phyloP scores from a whole-genome alignment of 2,113 vertebrate species.

The Miniopterus natalensis region DNA sequence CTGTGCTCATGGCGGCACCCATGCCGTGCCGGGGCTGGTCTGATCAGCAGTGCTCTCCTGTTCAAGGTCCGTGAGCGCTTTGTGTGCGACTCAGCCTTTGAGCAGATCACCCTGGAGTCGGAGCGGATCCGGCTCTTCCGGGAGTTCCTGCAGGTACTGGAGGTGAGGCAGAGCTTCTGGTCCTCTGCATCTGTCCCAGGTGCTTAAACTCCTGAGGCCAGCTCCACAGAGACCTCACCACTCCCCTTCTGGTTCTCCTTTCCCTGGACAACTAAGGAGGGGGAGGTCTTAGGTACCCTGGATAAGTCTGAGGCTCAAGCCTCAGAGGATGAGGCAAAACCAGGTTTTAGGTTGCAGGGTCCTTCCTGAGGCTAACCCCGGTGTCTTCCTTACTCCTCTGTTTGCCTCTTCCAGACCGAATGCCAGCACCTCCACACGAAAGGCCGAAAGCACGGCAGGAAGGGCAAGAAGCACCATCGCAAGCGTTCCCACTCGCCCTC shows the following conservation, averaged over 20 bases:
- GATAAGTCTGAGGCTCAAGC: not conserved
- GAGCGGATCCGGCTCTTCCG: conserved; percentile 89
- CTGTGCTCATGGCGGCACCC: conserved; percentile 71
- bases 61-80: conserved; percentile 88
- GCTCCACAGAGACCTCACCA: not conserved
- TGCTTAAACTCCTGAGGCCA: not conserved
- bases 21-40: conserved; percentile 61
- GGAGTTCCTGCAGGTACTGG: conserved; percentile 87
- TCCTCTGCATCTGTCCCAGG: not conserved
- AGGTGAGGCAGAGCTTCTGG: conserved; percentile 80
- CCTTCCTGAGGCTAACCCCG: not conserved
- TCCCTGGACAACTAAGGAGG: not conserved
- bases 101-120: conserved; percentile 89
- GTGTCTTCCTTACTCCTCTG: not conserved
- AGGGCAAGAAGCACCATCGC: conserved; percentile 87
- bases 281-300: not conserved
- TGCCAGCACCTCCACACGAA: conserved; percentile 88
- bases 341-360: not conserved
- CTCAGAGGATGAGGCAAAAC: not conserved
- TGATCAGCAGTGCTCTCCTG: conserved; percentile 80
- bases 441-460: conserved; percentile 87
- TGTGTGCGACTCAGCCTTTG: conserved; percentile 87
- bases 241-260: not conserved
- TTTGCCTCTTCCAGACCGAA: conserved; percentile 82
- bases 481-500: conserved; percentile 86